Conservation (phyloP, 2,113 vertebrate species). For the Pterophyllum scalare region DNA sequence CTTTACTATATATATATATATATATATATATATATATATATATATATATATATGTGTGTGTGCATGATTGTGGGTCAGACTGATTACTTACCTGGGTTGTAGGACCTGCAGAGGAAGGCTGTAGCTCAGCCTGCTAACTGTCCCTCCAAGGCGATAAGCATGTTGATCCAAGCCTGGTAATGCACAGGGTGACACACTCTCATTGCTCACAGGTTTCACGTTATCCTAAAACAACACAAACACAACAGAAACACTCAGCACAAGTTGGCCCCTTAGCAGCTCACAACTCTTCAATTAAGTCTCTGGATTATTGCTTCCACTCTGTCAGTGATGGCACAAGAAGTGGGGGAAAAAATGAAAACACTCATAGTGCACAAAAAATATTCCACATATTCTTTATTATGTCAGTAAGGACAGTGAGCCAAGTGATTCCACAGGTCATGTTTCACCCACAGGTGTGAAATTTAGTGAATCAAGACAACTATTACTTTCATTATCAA, state of each 20-base stretch:
- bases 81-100: conserved; percentile 73
- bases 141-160: conserved; percentile 83
- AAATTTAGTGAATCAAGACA: background rate
- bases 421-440: too few relatives aligned
- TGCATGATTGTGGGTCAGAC: background rate
- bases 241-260: conserved; percentile 28
- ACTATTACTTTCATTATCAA: background rate
- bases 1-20: too few relatives aligned
- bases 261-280: background rate
- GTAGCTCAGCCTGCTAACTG: conserved; percentile 84
- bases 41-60: background rate
- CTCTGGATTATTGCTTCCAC: background rate
- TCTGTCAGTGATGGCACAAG: background rate
- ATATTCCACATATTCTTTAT: background rate
- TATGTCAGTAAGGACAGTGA: background rate
- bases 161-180: conserved; percentile 64
- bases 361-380: background rate
- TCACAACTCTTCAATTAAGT: background rate
- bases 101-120: conserved; percentile 74
- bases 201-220: conserved; percentile 33
- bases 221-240: conserved; percentile 59
- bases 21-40: too few relatives aligned
- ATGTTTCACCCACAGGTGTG: background rate
- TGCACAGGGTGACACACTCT: conserved; percentile 53
- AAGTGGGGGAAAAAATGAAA: background rate